Evolutionary conservation across 1,140 invertebrate genomes (phyloP), one percentile per base, ranked within the genome.

Genomic region (Homalodisca vitripennis): DNA sequence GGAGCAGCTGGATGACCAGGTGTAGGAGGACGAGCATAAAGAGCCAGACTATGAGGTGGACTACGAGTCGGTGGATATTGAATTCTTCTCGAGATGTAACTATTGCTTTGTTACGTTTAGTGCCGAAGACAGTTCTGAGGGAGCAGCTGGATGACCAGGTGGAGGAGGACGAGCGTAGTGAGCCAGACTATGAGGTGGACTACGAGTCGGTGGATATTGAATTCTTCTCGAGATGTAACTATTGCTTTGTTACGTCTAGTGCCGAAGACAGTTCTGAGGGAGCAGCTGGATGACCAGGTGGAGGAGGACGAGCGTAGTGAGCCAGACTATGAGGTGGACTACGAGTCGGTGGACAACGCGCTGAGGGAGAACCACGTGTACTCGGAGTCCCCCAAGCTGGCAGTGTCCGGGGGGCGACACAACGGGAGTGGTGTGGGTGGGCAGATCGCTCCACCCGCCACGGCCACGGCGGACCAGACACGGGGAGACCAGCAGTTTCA

Each of bases 81-180:
- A n/a, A n/a, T n/a, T n/a, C n/a, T n/a, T n/a, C n/a, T n/a, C n/a
- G n/a, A n/a, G n/a, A n/a, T n/a, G n/a, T n/a, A n/a, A n/a, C n/a
- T n/a, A n/a, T n/a, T n/a, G n/a, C n/a, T n/a, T n/a, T n/a, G n/a
- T n/a, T n/a, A n/a, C n/a, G n/a, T n/a, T n/a, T 79, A 95, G 93
- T 95, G 62, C 92, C 92, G 29, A 84, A 92, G 70, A 88, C 88
- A 79, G 92, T 95, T 29, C 79, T 96, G 6, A 89, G 88, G 72
- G 90, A 92, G 71, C 84, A 87, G 72, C 93, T 89, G 77, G n/a
- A n/a, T n/a, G 89, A 92, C 75, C 87, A 87, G 29, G 81, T 85
- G 31, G 89, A 92, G 77, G 80, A 84, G 10, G 92, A 94, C 74
- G 91, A 93, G 68, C 66, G 65, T n/a, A 75, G 80, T 69, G 81